Evolutionary conservation across 2,888 invertebrate species (phyloP), one percentile per base, ranked within the genome.

Genomic region (Athripsodes cinereus): DNA sequence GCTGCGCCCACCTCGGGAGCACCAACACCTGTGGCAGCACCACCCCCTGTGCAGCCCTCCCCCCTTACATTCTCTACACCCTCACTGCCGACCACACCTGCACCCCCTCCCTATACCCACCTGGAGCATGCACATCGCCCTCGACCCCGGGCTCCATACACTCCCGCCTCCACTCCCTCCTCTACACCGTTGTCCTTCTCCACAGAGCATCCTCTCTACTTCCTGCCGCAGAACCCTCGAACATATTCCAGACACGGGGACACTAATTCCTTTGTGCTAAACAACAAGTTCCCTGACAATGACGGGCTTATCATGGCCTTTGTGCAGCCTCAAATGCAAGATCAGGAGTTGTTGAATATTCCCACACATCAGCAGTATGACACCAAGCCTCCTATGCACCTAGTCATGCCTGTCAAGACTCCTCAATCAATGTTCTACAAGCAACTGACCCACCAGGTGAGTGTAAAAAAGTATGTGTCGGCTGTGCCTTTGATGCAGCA

Each of bases 1-100:
- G 78, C 81, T 62, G 73, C 74, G 62, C 62, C 51, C 58, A 64
- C 49, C 66, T 62, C 48, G 40, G 63, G 60, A 13, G 16, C 47
- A 56, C 65, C 49, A 65, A 63, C 46, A 49, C 64, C 58, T 48
- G 59, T 31, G 62, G 67, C 34, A 40, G 54, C 52, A 52, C 50
- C 49, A 54, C 57, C 10, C 57, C 60, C 18, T 55, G 20, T 51
- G 60, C 64, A 47, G 59, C 64, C 31, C 56, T 65, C 40, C 63
- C 62, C 44, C 64, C 58, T 57, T 22, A 34, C 59, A 18, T 53
- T 68, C 52, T 64, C 69, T 2, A 60, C 69, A 20, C 72, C 69
- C 46, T 70, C 44, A 68, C 70, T 13, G 70, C 19, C 47, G 55
- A 40, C 19, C 18, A 35, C n/a, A 47, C 55, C 52, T 18, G 51